A percentile compares a stretch with the other conserved stretches of the same genome.
These are phyloP conservation scores for Dendronephthya gigantea DNA, from an alignment of 64 coral and sea anemone genomes.

Conservation along the genomic window DNA sequence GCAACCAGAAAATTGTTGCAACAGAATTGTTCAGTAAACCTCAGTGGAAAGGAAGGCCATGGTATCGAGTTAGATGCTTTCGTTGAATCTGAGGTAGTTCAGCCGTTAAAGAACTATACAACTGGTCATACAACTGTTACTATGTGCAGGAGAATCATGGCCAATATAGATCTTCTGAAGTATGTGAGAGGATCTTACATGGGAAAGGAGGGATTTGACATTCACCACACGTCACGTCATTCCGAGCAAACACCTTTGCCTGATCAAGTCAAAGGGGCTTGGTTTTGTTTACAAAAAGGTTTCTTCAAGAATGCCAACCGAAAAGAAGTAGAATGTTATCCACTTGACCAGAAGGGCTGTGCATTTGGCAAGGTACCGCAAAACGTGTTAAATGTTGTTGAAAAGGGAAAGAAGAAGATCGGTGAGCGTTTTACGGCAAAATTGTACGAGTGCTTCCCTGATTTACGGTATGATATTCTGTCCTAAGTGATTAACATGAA, in stretches of 20 bases:
- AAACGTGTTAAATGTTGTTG: neutral
- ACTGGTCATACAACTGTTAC: neutral
- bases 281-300: neutral
- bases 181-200: neutral
- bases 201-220: too few relatives aligned
- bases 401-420: neutral
- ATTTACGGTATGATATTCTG: neutral
- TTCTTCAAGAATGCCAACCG: neutral
- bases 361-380: neutral
- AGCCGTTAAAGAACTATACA: constrained; percentile 1
- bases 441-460: neutral
- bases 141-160: neutral
- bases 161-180: neutral
- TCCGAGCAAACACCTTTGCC: neutral
- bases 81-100: neutral
- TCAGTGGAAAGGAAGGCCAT: neutral
- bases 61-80: neutral
- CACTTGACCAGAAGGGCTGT: neutral
- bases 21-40: neutral
- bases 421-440: neutral
- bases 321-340: neutral
- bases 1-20: neutral
- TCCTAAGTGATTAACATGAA: neutral
- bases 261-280: constrained; percentile 1
- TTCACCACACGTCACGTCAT: neutral